A percentile compares a stretch with the other conserved stretches of the same genome.
These are phyloP conservation scores for Chloroceryle inda DNA, from an alignment of 2,797 vertebrate species.

Conservation along the genomic window DNA sequence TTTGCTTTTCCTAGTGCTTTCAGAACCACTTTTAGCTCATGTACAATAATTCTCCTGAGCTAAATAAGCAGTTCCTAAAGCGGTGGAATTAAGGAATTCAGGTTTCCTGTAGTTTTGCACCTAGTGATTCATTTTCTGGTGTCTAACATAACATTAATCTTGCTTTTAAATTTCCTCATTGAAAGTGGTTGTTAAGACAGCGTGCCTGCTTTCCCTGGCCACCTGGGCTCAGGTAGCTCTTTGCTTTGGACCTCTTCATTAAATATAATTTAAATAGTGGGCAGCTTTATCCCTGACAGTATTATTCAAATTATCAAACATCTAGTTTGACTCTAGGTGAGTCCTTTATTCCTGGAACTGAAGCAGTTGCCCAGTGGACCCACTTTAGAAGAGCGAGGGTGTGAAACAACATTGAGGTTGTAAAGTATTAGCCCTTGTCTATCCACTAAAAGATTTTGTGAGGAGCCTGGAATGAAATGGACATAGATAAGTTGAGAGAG, in stretches of 20 bases:
- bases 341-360: not conserved
- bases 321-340: not conserved
- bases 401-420: not conserved
- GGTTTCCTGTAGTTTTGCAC: not conserved
- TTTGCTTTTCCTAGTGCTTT: not conserved
- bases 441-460: not conserved
- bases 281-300: not conserved
- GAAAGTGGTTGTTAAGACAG: not conserved
- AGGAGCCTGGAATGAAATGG: not conserved
- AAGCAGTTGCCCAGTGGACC: not conserved
- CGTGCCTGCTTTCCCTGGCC: not conserved
- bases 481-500: too few relatives aligned
- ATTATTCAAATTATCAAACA: not conserved
- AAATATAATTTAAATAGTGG: not conserved
- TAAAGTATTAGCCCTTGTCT: not conserved
- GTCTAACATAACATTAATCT: fast-evolving
- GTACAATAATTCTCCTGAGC: not conserved
- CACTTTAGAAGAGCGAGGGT: not conserved
- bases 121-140: not conserved
- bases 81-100: not conserved
- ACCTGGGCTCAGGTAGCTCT: not conserved
- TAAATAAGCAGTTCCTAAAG: not conserved
- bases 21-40: not conserved
- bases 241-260: not conserved
- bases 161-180: not conserved